A percentile compares a stretch with the other conserved stretches of the same genome.
Conservation (phyloP, 2,888 invertebrate genomes). For the Hypomecis atomaria region DNA sequence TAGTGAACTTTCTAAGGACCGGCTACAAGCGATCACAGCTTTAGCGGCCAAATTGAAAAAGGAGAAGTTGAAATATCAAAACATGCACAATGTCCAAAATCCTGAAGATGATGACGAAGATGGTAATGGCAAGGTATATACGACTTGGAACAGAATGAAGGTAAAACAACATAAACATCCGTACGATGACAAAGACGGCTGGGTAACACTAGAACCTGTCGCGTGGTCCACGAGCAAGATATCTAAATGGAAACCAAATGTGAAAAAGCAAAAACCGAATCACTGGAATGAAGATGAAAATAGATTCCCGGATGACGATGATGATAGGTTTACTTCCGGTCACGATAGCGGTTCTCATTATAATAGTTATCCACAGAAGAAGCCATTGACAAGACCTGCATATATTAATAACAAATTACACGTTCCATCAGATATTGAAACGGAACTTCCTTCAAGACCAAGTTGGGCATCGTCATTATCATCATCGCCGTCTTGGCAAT, state of each 20-base stretch:
- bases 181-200: slow-evolving; percentile 89
- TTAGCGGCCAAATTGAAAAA: slow-evolving; percentile 79
- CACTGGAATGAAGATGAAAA: slow-evolving; percentile 75
- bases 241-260: slow-evolving; percentile 90
- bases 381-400: slow-evolving; percentile 69
- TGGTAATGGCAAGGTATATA: slow-evolving; percentile 66
- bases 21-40: slow-evolving; percentile 74
- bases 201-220: slow-evolving; percentile 91
- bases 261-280: slow-evolving; percentile 80
- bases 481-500: slow-evolving; percentile 51
- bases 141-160: slow-evolving; percentile 82
- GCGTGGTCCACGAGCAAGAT: slow-evolving; percentile 93
- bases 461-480: slow-evolving; percentile 39
- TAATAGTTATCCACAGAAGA: slow-evolving; percentile 65
- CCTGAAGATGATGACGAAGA: slow-evolving; percentile 53
- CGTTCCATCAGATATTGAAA: slow-evolving; percentile 64
- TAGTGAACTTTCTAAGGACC: slow-evolving; percentile 68
- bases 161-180: slow-evolving; percentile 85
- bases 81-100: slow-evolving; percentile 52
- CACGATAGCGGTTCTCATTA: slow-evolving; percentile 63
- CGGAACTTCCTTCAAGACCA: slow-evolving; percentile 73
- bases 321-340: slow-evolving; percentile 51
- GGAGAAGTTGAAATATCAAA: slow-evolving; percentile 60
- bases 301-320: slow-evolving; percentile 52
- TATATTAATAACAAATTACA: slow-evolving; percentile 75